Evolutionary conservation across 2,888 invertebrate genomes (phyloP).

Genomic region (Phalera bucephala): DNA sequence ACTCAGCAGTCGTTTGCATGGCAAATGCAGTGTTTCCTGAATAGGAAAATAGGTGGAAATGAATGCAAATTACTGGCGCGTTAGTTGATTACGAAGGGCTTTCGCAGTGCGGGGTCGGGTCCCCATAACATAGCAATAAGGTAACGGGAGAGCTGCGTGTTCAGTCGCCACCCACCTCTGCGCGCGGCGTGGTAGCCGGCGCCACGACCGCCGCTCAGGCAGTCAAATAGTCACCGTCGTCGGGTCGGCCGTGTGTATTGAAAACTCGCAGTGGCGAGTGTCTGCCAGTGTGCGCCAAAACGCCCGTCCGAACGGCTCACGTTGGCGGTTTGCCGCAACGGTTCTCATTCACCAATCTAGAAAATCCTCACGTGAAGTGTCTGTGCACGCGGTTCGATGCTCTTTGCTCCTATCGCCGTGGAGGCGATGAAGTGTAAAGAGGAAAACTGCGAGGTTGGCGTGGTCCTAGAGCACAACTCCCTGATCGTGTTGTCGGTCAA

Average conservation of each 20-base stretch:
- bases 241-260: conserved; percentile 66
- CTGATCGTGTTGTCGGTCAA: conserved; percentile 77
- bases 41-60: conserved; percentile 32
- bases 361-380: conserved; percentile 54
- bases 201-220: conserved; percentile 55
- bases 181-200: conserved; percentile 73
- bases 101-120: conserved; percentile 70
- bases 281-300: conserved; percentile 73
- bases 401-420: conserved; percentile 79
- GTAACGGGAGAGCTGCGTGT: conserved; percentile 80
- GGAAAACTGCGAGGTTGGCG: conserved; percentile 82
- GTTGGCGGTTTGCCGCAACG: conserved; percentile 54
- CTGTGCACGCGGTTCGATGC: conserved; percentile 74
- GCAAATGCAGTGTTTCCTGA: conserved; percentile 24
- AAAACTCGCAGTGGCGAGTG: conserved; percentile 62
- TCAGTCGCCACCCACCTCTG: conserved; percentile 75
- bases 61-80: conserved; percentile 47
- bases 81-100: conserved; percentile 53
- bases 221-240: conserved; percentile 77
- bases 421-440: conserved; percentile 84
- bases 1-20: conserved; percentile 11
- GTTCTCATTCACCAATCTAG: conserved; percentile 31
- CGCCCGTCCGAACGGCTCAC: conserved; percentile 58
- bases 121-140: conserved; percentile 77
- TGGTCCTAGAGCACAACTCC: conserved; percentile 78